phyloP scores from a whole-genome alignment of 2,113 vertebrate species.

The Xiphorhynchus elegans region DNA sequence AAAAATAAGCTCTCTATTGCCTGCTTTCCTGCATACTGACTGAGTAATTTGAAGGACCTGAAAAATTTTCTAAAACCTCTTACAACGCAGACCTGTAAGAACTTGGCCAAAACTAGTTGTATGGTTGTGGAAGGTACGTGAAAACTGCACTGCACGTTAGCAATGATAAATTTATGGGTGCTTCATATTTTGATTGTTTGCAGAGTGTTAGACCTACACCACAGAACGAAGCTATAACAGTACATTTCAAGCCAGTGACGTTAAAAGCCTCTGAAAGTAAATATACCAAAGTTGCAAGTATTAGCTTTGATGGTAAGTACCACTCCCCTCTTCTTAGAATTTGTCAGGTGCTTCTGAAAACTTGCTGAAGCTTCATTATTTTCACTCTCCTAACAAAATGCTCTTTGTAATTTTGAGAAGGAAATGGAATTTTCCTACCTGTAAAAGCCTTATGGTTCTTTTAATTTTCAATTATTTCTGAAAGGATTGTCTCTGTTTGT shows the following conservation, averaged over 20 bases:
- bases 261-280: conserved; percentile 94
- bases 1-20: neutral
- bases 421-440: neutral
- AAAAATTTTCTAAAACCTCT: neutral
- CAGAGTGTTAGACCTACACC: conserved; percentile 95
- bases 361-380: neutral
- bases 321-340: neutral
- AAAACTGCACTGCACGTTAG: neutral
- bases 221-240: conserved; percentile 91
- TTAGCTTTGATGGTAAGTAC: conserved; percentile 96
- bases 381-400: neutral
- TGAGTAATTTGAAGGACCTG: neutral
- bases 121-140: neutral
- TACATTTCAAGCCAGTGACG: conserved; percentile 95
- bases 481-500: neutral
- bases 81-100: neutral
- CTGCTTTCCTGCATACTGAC: neutral
- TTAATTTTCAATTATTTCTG: neutral
- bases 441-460: neutral
- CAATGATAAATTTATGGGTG: neutral
- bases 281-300: conserved; percentile 99
- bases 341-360: neutral
- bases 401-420: neutral
- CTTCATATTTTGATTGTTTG: conserved; percentile 54
- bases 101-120: neutral